Conservation (phyloP, 2,888 invertebrate genomes). For the Apodemia zela region DNA sequence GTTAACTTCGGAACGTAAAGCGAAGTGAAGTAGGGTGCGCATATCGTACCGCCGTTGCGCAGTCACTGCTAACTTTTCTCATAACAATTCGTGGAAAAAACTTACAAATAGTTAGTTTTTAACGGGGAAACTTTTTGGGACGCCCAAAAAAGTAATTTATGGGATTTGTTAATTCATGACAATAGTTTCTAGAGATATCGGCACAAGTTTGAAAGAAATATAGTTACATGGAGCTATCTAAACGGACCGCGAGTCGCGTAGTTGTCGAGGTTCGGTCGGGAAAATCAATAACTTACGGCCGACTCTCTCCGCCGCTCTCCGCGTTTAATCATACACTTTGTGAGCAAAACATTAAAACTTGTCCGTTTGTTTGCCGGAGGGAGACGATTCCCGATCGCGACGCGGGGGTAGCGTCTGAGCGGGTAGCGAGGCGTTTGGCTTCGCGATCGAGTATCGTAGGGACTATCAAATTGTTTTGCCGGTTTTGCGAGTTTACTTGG, state of each 20-base stretch:
- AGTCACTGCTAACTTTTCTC: conserved; percentile 71
- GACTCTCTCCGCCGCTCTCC: conserved; percentile 79
- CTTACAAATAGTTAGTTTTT: conserved; percentile 50
- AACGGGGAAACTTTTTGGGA: conserved; percentile 43
- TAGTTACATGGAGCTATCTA: conserved; percentile 48
- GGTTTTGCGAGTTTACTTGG: conserved; percentile 70
- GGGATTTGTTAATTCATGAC: conserved; percentile 37
- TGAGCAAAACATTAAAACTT: conserved; percentile 81
- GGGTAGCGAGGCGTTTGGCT: conserved; percentile 44
- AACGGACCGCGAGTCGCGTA: conserved; percentile 66
- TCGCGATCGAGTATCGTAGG: conserved; percentile 45
- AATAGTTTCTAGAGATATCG: conserved; percentile 48
- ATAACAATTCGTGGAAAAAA: conserved; percentile 57
- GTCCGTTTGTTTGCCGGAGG: conserved; percentile 78
- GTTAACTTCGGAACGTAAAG: conserved; percentile 80
- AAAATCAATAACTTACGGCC: conserved; percentile 82
- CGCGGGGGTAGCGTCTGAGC: conserved; percentile 35
- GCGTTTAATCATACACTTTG: conserved; percentile 81
- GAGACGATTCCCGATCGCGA: conserved; percentile 52
- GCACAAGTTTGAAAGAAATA: conserved; percentile 51
- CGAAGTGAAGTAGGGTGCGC: conserved; percentile 79
- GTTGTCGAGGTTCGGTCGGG: conserved; percentile 74
- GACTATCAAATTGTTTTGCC: conserved; percentile 46
- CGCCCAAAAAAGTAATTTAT: conserved; percentile 45
- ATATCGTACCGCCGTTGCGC: conserved; percentile 58